phyloP scores from a whole-genome alignment of 2,113 vertebrate species.

The Noturus placidus region DNA sequence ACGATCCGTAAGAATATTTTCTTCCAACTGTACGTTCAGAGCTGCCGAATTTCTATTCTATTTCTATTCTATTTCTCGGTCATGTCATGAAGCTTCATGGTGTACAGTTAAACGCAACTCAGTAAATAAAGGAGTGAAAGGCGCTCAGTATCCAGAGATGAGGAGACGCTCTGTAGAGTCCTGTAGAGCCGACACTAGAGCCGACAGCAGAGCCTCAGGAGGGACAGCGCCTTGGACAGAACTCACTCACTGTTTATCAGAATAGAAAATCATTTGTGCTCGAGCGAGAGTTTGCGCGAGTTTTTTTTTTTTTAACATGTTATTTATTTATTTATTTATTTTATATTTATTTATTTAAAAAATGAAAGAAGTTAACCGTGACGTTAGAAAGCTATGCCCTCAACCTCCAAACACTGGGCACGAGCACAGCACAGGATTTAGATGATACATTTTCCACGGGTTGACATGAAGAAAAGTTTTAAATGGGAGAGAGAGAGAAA shows the following conservation, averaged over 20 bases:
- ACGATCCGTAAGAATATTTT: neutral
- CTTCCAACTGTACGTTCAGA: neutral
- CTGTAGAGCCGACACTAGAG: neutral
- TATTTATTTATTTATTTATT: neutral
- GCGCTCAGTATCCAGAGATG: neutral
- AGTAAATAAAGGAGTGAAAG: neutral
- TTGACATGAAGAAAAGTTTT: neutral
- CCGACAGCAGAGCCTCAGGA: neutral
- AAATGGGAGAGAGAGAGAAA: neutral
- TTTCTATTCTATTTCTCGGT: neutral
- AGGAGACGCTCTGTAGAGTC: neutral
- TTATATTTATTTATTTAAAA: neutral
- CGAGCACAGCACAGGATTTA: neutral
- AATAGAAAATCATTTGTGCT: neutral
- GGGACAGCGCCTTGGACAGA: neutral
- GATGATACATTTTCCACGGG: neutral
- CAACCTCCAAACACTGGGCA: neutral
- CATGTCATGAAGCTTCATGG: neutral
- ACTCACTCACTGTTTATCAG: neutral
- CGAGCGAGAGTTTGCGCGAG: neutral
- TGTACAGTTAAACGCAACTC: neutral
- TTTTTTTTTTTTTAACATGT: neutral
- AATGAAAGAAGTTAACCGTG: too few relatives aligned
- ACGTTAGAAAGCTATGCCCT: too few relatives aligned
- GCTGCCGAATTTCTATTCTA: neutral